A percentile compares a stretch with the other conserved stretches of the same genome.
Conservation (phyloP, 2,797 vertebrate species). For the Clarias platycephalus region DNA sequence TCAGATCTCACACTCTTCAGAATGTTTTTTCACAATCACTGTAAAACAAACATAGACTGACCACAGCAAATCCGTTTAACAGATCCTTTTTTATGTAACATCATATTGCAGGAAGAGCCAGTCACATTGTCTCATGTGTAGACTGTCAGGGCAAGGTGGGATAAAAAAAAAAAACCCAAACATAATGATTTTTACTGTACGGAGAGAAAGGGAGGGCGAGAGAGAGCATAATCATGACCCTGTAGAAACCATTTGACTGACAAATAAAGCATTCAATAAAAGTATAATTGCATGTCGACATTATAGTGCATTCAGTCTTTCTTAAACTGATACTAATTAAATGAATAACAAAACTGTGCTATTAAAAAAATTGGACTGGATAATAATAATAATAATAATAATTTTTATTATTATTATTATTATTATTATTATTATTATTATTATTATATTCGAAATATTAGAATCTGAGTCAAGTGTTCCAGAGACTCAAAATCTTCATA, state of each 20-base stretch:
- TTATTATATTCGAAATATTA: no score
- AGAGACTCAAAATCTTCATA: background rate
- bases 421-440: no score
- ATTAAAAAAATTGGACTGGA: background rate
- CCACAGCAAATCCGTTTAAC: constrained; percentile 50
- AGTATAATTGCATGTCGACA: background rate
- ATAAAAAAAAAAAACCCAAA: constrained; percentile 32
- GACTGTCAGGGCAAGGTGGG: constrained; percentile 36
- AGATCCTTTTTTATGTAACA: constrained; percentile 49
- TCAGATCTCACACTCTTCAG: background rate
- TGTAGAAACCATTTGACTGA: background rate
- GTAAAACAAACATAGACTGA: constrained; percentile 54
- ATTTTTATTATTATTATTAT: no score
- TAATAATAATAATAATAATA: no score
- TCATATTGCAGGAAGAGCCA: constrained; percentile 30
- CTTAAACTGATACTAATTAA: constrained; percentile 1
- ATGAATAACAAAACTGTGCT: background rate
- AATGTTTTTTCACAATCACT: constrained; percentile 39
- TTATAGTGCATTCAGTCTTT: background rate
- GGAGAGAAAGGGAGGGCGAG: background rate
- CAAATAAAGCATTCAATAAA: background rate
- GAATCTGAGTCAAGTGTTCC: background rate
- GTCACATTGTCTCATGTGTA: constrained; percentile 50
- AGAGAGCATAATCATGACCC: background rate
- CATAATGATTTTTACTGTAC: background rate